Percentiles rank a stretch among this genome's conserved stretches.
phyloP scores from a whole-genome alignment of 2,113 vertebrate species.

The Dipodomys stephensi region DNA sequence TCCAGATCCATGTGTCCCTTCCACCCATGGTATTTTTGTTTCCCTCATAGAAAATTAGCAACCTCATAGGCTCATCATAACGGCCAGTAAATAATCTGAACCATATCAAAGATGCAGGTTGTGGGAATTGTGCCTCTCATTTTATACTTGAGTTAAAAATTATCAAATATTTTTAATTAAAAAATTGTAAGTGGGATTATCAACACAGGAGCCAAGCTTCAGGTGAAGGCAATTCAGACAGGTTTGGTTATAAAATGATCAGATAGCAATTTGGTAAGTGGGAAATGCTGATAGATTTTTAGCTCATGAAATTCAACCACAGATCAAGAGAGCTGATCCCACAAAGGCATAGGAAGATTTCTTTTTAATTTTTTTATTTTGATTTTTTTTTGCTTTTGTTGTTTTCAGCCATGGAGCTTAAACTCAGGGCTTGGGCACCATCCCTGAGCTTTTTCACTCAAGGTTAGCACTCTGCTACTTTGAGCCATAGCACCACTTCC shows the following conservation, averaged over 20 bases:
- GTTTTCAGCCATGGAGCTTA: too few species aligned
- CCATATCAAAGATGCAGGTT: neutral
- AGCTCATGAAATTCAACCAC: neutral
- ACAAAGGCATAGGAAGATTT: neutral
- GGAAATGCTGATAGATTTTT: constrained; percentile 39
- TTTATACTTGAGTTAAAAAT: constrained; percentile 42
- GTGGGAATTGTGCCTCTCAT: neutral
- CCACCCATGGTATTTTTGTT: neutral
- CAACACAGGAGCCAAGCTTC: constrained; percentile 1
- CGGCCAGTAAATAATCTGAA: neutral
- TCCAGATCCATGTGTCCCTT: neutral
- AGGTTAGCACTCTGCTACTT: too few species aligned
- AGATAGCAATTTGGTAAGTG: neutral
- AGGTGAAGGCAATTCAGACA: constrained; percentile 17
- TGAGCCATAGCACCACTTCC: too few species aligned
- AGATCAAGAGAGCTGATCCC: neutral
- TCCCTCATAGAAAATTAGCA: neutral
- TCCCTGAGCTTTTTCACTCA: too few species aligned
- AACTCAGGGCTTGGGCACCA: too few species aligned
- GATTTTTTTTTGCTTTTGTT: too few species aligned
- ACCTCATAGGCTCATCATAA: neutral
- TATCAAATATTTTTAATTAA: constrained; percentile 27
- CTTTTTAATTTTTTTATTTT: neutral
- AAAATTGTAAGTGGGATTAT: neutral
- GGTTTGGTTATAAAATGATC: neutral